Conservation (phyloP, 2,888 invertebrate genomes). For the Criorhina ranunculi region DNA sequence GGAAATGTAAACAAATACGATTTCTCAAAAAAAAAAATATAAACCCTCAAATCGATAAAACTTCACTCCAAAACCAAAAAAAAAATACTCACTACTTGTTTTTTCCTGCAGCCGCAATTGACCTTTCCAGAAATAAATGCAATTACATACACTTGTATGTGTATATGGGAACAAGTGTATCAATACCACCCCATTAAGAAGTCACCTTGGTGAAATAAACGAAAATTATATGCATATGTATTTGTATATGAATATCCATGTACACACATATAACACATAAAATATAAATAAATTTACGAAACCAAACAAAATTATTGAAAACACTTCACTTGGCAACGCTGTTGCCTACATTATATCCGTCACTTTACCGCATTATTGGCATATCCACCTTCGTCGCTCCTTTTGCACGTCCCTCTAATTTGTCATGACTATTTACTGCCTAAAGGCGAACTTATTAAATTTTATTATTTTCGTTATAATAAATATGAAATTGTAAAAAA, state of each 20-base stretch:
- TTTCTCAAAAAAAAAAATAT: neutral
- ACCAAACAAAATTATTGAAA: constrained; percentile 30
- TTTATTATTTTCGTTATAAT: constrained; percentile 29
- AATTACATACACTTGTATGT: constrained; percentile 19
- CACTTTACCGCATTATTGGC: constrained; percentile 55
- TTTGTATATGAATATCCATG: neutral
- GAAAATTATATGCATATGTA: constrained; percentile 13
- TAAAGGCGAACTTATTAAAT: constrained; percentile 46
- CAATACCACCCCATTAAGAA: constrained; percentile 38
- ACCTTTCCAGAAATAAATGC: constrained; percentile 58
- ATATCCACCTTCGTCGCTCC: constrained; percentile 56
- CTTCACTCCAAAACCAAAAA: neutral
- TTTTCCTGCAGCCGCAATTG: constrained; percentile 19
- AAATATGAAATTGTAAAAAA: constrained; percentile 30
- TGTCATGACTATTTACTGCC: neutral
- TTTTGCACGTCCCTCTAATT: constrained; percentile 57
- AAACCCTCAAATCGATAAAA: constrained; percentile 6
- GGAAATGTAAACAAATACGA: neutral
- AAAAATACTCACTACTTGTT: constrained; percentile 5
- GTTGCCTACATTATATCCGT: constrained; percentile 45
- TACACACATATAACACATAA: constrained; percentile 6
- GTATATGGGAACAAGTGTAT: constrained; percentile 22
- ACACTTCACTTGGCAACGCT: constrained; percentile 69
- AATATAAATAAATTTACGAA: constrained; percentile 52
- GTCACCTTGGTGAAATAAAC: constrained; percentile 52